phyloP scores from a whole-genome alignment of 2,113 vertebrate genomes.

The Scomber japonicus region DNA sequence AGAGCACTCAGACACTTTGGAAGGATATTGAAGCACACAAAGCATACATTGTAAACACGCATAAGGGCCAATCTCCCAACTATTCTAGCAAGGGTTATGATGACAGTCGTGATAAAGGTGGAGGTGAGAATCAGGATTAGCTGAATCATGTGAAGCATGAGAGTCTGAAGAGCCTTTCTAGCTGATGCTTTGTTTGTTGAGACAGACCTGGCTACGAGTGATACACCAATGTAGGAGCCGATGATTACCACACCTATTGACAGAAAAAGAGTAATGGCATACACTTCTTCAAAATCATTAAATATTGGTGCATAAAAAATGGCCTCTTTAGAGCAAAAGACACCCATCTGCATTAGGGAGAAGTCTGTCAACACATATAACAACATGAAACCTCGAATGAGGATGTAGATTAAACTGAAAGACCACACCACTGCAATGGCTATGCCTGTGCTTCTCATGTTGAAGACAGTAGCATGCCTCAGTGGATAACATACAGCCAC shows the following conservation, averaged over 20 bases:
- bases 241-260: conserved; percentile 48
- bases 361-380: not conserved
- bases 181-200: conserved; percentile 62
- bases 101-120: conserved; percentile 40
- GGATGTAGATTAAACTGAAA: conserved; percentile 33
- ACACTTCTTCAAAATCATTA: conserved; percentile 15
- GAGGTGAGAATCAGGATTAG: conserved; percentile 59
- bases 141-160: conserved; percentile 71
- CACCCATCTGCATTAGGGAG: not conserved
- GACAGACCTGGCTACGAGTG: conserved; percentile 50
- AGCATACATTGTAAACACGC: conserved; percentile 24
- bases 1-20: conserved; percentile 63
- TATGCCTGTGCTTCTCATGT: conserved; percentile 48
- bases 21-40: conserved; percentile 36
- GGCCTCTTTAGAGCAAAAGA: not conserved
- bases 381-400: conserved; percentile 21
- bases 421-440: conserved; percentile 60
- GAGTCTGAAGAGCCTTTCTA: conserved; percentile 63
- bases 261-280: conserved; percentile 49
- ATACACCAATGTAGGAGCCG: conserved; percentile 62
- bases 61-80: not conserved
- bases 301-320: not conserved
- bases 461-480: conserved; percentile 54
- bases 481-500: conserved; percentile 63
- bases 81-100: conserved; percentile 3